Evolutionary conservation across 2,888 invertebrate species (phyloP).

Genomic region (Clunio marinus): DNA sequence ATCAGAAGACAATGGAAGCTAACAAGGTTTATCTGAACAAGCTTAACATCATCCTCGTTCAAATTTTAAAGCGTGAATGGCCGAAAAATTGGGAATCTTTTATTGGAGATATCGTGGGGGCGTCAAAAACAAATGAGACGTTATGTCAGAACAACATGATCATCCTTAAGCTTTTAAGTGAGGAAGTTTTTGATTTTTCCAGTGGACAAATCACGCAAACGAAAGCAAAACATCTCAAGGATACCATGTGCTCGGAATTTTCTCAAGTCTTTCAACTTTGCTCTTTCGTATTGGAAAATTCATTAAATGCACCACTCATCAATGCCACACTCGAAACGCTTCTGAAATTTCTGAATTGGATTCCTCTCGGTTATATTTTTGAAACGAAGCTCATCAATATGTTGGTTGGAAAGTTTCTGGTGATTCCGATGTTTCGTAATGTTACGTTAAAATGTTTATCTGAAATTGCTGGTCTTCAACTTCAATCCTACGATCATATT

Average conservation of each 20-base stretch:
- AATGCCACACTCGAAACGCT: slow-evolving; percentile 94
- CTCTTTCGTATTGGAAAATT: slow-evolving; percentile 96
- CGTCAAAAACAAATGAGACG: slow-evolving; percentile 97
- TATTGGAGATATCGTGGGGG: slow-evolving; percentile 97
- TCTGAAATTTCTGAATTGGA: slow-evolving; percentile 96
- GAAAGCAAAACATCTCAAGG: slow-evolving; percentile 98
- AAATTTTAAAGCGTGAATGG: slow-evolving; percentile 99
- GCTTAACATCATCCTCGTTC: slow-evolving; percentile 97
- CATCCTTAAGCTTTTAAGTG: slow-evolving; percentile 93
- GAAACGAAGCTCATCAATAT: slow-evolving; percentile 96
- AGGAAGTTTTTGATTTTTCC: slow-evolving; percentile 99
- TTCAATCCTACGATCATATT: slow-evolving; percentile 86
- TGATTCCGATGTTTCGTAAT: slow-evolving; percentile 96
- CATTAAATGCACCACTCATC: slow-evolving; percentile 93
- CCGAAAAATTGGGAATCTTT: slow-evolving; percentile 99
- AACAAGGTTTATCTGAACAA: slow-evolving; percentile 97
- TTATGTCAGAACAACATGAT: slow-evolving; percentile 99
- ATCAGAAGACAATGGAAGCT: slow-evolving; percentile 78
- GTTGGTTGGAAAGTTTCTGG: slow-evolving; percentile 92
- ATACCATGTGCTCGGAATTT: slow-evolving; percentile 99
- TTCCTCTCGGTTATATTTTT: slow-evolving; percentile 99
- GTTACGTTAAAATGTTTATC: slow-evolving; percentile 97
- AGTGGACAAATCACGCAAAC: slow-evolving; percentile 97
- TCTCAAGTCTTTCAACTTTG: slow-evolving; percentile 97
- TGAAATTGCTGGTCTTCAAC: slow-evolving; percentile 92